Evolutionary conservation across 1,140 invertebrate species (phyloP).

Genomic region (Calycopis cecrops): DNA sequence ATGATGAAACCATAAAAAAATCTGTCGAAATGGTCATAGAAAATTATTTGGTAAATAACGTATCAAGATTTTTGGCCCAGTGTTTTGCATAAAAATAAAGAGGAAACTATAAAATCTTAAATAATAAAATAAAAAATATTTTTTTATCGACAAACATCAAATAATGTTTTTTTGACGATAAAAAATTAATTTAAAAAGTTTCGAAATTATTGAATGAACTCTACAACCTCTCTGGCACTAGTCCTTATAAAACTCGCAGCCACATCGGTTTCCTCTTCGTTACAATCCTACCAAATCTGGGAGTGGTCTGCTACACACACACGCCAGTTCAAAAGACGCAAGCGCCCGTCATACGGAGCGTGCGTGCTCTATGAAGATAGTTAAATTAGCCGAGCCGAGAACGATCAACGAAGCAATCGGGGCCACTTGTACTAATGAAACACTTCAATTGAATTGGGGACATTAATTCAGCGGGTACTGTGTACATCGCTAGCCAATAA

Average conservation of each 20-base stretch:
- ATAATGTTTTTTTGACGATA: too few species aligned
- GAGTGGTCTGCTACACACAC: neutral
- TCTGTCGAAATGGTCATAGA: too few species aligned
- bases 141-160: too few species aligned
- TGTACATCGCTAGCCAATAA: constrained; percentile 50
- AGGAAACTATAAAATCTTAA: too few species aligned
- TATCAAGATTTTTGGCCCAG: too few species aligned
- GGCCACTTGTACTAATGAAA: constrained; percentile 74
- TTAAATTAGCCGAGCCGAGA: constrained; percentile 28
- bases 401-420: constrained; percentile 70
- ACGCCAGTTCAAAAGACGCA: neutral
- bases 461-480: constrained; percentile 64
- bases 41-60: too few species aligned
- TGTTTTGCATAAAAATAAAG: too few species aligned
- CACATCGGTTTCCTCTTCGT: neutral
- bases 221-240: too few species aligned
- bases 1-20: too few species aligned
- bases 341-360: neutral
- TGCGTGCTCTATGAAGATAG: constrained; percentile 7
- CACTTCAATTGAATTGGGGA: constrained; percentile 73
- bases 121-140: too few species aligned
- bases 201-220: too few species aligned
- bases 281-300: neutral
- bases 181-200: too few species aligned
- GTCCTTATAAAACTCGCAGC: neutral